Conservation (phyloP, 2,888 invertebrate species). For the Chrysolina americana region DNA sequence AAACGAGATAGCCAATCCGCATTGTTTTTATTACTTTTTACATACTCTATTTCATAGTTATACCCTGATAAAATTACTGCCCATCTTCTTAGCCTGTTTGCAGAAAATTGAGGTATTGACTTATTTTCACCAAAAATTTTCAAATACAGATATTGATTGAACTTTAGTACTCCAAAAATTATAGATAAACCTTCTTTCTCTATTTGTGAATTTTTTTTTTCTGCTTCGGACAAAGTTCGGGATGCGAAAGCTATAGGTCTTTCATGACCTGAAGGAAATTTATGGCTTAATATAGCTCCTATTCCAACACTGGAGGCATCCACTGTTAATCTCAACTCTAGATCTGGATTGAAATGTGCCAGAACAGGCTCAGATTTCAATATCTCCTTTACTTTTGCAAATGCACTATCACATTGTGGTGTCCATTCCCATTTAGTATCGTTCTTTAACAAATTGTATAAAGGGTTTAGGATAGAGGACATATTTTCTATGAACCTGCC, state of each 20-base stretch:
- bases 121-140: slow-evolving; percentile 37
- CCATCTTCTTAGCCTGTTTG: background rate
- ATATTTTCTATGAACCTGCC: background rate
- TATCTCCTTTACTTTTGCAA: background rate
- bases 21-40: slow-evolving; percentile 23
- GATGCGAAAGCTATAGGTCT: slow-evolving; percentile 2
- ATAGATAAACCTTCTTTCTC: slow-evolving; percentile 47
- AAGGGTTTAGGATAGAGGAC: background rate
- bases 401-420: too few species aligned
- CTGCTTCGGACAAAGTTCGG: slow-evolving; percentile 24
- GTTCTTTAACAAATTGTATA: slow-evolving; percentile 3
- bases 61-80: slow-evolving; percentile 29
- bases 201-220: slow-evolving; percentile 42
- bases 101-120: slow-evolving; percentile 30
- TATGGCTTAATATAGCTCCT: background rate
- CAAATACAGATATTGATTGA: too few species aligned
- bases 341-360: background rate
- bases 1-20: too few species aligned
- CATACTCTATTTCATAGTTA: background rate
- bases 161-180: too few species aligned
- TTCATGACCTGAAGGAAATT: slow-evolving; percentile 1
- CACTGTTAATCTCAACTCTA: background rate
- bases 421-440: slow-evolving; percentile 3
- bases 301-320: slow-evolving; percentile 8
- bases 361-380: background rate